Conservation (phyloP, 2,113 vertebrate species). For the Xenopus tropicalis region DNA sequence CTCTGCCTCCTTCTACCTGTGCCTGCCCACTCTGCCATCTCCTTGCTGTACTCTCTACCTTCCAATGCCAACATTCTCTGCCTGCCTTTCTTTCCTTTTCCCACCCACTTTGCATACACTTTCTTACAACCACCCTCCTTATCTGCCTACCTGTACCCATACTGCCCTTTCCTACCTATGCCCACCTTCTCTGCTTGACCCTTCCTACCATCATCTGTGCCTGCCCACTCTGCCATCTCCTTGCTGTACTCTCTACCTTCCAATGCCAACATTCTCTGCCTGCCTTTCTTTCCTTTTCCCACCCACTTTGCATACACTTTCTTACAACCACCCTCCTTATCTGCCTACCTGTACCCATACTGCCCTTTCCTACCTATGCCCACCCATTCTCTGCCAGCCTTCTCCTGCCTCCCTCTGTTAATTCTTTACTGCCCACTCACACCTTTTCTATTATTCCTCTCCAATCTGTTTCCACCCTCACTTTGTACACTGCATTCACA, state of each 20-base stretch:
- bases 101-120: constrained; percentile 4
- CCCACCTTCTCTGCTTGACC: constrained; percentile 4
- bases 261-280: constrained; percentile 5
- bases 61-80: constrained; percentile 6
- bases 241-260: too few relatives aligned
- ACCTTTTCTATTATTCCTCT: background rate
- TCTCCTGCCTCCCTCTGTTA: too few relatives aligned
- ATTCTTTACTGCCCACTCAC: background rate
- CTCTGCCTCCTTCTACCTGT: constrained; percentile 26
- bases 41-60: background rate
- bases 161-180: too few relatives aligned
- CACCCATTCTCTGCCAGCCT: background rate
- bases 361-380: background rate
- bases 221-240: background rate
- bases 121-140: too few relatives aligned
- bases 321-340: background rate
- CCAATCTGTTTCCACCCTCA: background rate
- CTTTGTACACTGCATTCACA: too few relatives aligned
- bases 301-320: background rate
- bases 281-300: constrained; percentile 5
- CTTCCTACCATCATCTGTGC: background rate
- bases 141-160: too few relatives aligned
- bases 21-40: background rate
- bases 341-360: constrained; percentile 12
- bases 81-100: constrained; percentile 5